A percentile compares a stretch with the other conserved stretches of the same genome.
These are phyloP conservation scores for Magallana ariakensis DNA, from an alignment of 1,140 invertebrate species.

Conservation along the genomic window DNA sequence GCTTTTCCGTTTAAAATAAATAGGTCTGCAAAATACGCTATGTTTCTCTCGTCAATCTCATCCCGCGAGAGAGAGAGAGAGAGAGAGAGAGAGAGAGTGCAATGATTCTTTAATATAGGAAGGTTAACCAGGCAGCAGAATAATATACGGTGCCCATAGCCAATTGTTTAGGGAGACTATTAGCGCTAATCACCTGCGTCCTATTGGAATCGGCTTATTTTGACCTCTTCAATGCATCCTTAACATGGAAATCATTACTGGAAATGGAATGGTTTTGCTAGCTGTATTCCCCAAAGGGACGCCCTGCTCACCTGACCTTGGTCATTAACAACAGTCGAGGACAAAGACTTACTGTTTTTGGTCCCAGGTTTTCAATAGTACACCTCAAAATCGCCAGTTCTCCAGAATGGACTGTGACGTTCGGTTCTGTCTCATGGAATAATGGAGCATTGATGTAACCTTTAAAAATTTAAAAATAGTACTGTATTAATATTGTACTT, in stretches of 20 bases:
- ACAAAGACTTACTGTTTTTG: constrained; percentile 59
- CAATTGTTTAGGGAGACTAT: constrained; percentile 2
- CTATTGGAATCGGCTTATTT: constrained; percentile 7
- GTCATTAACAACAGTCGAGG: background rate
- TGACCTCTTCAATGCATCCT: background rate
- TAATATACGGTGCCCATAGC: constrained; percentile 9
- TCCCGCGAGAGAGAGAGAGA: background rate
- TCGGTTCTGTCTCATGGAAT: constrained; percentile 50
- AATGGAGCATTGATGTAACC: constrained; percentile 2
- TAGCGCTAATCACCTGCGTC: constrained; percentile 26
- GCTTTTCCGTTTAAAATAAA: background rate
- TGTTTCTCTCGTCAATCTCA: background rate
- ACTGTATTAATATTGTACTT: too few relatives aligned
- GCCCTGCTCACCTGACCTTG: background rate
- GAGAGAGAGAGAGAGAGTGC: too few relatives aligned
- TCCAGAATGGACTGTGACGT: constrained; percentile 55
- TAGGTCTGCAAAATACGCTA: background rate
- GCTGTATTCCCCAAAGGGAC: background rate
- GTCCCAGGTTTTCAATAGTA: constrained; percentile 58
- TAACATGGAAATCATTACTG: background rate
- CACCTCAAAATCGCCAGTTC: constrained; percentile 59
- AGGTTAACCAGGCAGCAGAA: background rate
- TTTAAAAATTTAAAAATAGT: background rate
- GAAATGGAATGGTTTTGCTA: background rate
- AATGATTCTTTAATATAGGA: background rate